Evolutionary conservation across 2,888 invertebrate genomes (phyloP), one percentile per base, ranked within the genome.

Genomic region (Amblyjoppa fuscipennis): DNA sequence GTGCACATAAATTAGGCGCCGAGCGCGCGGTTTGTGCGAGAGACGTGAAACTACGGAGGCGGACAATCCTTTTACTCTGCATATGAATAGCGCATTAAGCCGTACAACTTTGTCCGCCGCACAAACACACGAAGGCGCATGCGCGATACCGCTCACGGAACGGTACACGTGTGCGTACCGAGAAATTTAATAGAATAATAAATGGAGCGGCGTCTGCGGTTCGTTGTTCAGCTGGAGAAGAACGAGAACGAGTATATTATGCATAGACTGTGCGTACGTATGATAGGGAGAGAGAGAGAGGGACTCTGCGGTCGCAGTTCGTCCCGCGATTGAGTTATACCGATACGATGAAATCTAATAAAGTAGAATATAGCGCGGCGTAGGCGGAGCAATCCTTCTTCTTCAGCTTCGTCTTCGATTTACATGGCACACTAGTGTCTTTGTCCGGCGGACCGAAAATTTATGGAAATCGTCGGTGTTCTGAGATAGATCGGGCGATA

Each of bases 151-250:
- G n/a, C 38, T 68, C 38, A 77, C 59, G 38, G 31, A 41, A 56
- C 73, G 41, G 56, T 73, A 16, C 53, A 88, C 31, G 34, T 34
- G 4, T 64, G 16, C 6, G 31, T 64, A 64, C 31, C 64, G 34
- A 34, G 86, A 90, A 92, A 90, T 92, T 92, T 92, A 91, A 92
- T 92, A 91, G 92, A 92, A 92, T 92, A 92, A 92, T 92, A 91
- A 91, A 92, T 92, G 90, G 87, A 85, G 83, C 86, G 84, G 83
- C 41, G 73, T 83, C 83, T 79, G 84, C 73, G 68, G 75, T 69
- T 75, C 66, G 64, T 85, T 75, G 66, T 82, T 78, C 51, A 38
- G 16, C 28, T 61, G 75, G 66, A 59, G 73, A 78, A 75, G 69
- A 85, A 85, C 53, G 78, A 81, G 61, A 73, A 69, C 74, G 64